Conservation (phyloP, 2,797 vertebrate genomes). For the Crocodylus rhombifer region DNA sequence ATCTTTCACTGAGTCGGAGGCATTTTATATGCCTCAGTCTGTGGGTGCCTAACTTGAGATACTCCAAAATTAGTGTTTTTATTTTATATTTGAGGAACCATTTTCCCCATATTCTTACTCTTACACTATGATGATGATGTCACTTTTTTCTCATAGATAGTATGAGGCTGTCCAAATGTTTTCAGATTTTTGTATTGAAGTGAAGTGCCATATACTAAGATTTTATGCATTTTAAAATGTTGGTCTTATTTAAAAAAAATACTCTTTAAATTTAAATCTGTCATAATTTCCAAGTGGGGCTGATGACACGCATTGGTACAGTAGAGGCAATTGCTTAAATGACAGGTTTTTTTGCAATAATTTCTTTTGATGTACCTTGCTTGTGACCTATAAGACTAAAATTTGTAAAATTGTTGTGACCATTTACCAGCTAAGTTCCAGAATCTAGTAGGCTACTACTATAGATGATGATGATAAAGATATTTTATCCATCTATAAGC, state of each 20-base stretch:
- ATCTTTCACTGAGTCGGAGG: background rate
- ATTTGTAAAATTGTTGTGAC: background rate
- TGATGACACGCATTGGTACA: background rate
- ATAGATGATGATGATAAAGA: rapidly evolving
- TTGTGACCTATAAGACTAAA: background rate
- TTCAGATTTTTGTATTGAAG: background rate
- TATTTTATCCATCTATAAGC: background rate
- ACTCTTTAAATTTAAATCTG: background rate
- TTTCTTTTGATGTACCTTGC: background rate
- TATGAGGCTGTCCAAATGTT: background rate
- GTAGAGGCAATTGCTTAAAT: background rate
- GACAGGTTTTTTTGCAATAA: no score
- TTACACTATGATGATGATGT: background rate
- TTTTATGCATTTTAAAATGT: background rate
- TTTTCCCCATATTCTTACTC: background rate
- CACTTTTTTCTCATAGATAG: background rate
- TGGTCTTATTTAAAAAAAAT: background rate
- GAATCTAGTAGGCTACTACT: background rate
- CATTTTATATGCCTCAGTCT: background rate
- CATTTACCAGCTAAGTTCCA: background rate
- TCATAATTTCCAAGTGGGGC: rapidly evolving
- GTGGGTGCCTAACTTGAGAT: background rate
- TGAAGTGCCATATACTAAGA: background rate
- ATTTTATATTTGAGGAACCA: background rate
- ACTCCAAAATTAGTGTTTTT: background rate